These are phyloP conservation scores for Strix aluco DNA, from an alignment of 2,113 vertebrate genomes.

Conservation along the genomic window DNA sequence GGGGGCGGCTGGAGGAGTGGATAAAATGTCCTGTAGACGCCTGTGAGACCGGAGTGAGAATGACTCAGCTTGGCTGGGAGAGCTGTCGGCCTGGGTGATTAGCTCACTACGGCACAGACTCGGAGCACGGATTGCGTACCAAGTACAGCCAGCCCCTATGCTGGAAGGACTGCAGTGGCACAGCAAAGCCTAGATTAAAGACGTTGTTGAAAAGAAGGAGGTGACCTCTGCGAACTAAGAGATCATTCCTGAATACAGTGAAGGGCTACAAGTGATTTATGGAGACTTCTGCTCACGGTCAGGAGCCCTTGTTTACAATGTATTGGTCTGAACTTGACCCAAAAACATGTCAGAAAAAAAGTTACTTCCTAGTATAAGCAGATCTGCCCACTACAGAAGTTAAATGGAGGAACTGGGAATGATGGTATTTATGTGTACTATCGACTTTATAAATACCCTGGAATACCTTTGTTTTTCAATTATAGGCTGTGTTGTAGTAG, in stretches of 20 bases:
- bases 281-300: neutral
- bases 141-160: neutral
- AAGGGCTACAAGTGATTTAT: neutral
- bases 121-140: neutral
- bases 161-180: neutral
- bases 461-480: conserved; percentile 1
- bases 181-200: neutral
- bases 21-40: neutral
- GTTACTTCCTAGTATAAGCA: neutral
- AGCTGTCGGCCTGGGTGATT: neutral
- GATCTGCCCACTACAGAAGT: neutral
- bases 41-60: neutral
- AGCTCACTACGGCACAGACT: neutral
- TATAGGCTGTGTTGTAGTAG: neutral
- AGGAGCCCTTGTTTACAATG: neutral
- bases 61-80: conserved; percentile 34
- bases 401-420: neutral
- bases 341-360: neutral
- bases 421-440: neutral
- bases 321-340: conserved; percentile 2
- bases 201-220: neutral
- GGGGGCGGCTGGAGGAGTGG: neutral
- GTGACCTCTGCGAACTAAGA: neutral
- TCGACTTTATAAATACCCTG: neutral
- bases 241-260: neutral